phyloP scores from a whole-genome alignment of 2,113 vertebrate species.

The Cyanoliseus patagonus region DNA sequence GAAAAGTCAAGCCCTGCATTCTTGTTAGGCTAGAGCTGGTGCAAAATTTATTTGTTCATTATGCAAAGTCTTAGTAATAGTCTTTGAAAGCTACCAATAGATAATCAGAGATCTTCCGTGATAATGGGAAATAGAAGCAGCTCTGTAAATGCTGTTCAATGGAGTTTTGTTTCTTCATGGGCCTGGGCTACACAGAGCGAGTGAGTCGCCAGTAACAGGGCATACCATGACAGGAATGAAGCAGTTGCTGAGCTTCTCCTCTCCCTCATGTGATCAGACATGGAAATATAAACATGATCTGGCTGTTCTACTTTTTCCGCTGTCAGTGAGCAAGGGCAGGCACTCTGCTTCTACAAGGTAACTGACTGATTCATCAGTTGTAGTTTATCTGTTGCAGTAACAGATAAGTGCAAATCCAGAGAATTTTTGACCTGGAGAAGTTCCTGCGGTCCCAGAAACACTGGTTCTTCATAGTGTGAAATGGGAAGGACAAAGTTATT shows the following conservation, averaged over 20 bases:
- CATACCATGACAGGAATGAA: neutral
- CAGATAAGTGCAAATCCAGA: neutral
- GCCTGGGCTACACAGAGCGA: neutral
- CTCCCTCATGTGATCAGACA: fast-evolving
- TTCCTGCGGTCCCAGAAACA: neutral
- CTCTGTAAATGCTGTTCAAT: neutral
- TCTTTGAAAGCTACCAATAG: neutral
- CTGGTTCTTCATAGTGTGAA: neutral
- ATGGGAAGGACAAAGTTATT: neutral
- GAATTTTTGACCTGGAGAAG: neutral
- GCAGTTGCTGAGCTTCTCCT: neutral
- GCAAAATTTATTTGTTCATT: neutral
- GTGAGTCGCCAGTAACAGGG: fast-evolving
- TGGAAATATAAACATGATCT: neutral
- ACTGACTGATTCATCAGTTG: neutral
- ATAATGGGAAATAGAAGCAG: neutral
- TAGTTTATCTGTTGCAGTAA: neutral
- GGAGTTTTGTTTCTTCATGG: neutral
- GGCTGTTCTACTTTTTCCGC: neutral
- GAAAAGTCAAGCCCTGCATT: neutral
- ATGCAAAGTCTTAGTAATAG: neutral
- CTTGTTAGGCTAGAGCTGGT: neutral
- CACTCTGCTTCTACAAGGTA: neutral
- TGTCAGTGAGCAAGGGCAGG: neutral
- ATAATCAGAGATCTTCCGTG: neutral